Conservation (phyloP, 2,797 vertebrate genomes). For the Cossypha caffra region DNA sequence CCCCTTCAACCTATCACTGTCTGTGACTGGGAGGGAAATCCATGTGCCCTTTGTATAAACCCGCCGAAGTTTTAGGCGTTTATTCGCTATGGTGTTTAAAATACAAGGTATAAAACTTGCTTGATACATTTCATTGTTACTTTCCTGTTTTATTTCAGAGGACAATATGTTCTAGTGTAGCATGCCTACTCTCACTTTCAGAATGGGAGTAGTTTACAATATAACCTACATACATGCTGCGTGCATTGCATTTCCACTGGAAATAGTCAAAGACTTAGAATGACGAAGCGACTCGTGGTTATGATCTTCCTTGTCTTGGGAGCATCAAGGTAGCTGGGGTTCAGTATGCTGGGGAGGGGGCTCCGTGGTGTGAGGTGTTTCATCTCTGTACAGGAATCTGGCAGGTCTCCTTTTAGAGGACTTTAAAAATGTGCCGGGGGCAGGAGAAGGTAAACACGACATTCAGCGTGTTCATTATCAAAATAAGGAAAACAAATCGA, state of each 20-base stretch:
- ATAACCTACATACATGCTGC: not conserved
- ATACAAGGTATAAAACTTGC: not conserved
- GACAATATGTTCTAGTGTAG: not conserved
- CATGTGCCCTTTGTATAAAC: not conserved
- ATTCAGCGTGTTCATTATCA: conserved; percentile 26
- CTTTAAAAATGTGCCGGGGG: not conserved
- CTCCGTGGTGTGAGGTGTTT: not conserved
- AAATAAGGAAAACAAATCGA: conserved; percentile 52
- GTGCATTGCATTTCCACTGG: not conserved
- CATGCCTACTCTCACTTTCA: not conserved
- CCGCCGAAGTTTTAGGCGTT: conserved; percentile 4
- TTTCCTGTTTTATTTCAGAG: not conserved
- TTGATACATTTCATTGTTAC: not conserved
- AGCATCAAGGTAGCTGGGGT: not conserved
- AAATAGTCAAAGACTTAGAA: not conserved
- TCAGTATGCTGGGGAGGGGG: not conserved
- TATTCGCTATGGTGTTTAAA: not conserved
- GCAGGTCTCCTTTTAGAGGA: not conserved
- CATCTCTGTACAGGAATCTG: not conserved
- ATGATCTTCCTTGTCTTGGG: not conserved
- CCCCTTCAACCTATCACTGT: not conserved
- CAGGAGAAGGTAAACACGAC: conserved; percentile 1
- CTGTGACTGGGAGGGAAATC: not conserved
- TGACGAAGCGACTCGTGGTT: not conserved
- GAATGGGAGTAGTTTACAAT: not conserved